Percentiles rank a stretch among this genome's conserved stretches.
These are phyloP conservation scores for Ceramica pisi DNA, from an alignment of 2,888 invertebrate genomes.

Conservation along the genomic window DNA sequence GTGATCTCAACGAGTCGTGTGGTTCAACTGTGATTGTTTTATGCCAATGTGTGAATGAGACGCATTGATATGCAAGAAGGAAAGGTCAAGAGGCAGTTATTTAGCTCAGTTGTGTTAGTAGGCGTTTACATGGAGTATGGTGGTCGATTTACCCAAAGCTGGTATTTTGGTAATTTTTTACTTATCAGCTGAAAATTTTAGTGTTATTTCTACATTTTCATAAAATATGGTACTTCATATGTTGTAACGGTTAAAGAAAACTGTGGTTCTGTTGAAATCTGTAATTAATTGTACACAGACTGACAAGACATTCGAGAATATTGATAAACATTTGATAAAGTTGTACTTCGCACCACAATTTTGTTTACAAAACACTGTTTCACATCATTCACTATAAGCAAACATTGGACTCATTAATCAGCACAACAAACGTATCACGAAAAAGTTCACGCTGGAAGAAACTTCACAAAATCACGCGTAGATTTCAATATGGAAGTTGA, in stretches of 20 bases:
- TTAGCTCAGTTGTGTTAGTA: conserved; percentile 42
- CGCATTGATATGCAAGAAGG: conserved; percentile 52
- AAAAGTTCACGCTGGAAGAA: neutral
- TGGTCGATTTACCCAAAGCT: conserved; percentile 30
- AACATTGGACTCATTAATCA: neutral
- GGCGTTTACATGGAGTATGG: conserved; percentile 60
- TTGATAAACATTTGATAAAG: neutral
- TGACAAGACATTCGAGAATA: neutral
- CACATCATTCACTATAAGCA: neutral
- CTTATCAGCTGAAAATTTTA: neutral
- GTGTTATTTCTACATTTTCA: too few species aligned
- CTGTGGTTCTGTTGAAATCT: conserved; percentile 2
- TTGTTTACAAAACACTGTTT: neutral
- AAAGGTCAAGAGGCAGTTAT: conserved; percentile 60
- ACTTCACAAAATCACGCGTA: conserved; percentile 76
- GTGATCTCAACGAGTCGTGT: conserved; percentile 27
- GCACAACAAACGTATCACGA: neutral
- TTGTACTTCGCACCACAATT: neutral
- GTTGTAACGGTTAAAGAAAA: neutral
- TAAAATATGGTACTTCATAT: too few species aligned
- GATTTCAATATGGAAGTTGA: conserved; percentile 81
- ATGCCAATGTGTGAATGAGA: conserved; percentile 42
- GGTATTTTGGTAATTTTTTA: neutral
- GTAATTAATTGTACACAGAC: conserved; percentile 13
- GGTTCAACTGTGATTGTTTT: conserved; percentile 49